Percentiles rank a stretch among this genome's conserved stretches.
Evolutionary conservation across 2,797 vertebrate genomes (phyloP).

Genomic region (Falco cherrug): DNA sequence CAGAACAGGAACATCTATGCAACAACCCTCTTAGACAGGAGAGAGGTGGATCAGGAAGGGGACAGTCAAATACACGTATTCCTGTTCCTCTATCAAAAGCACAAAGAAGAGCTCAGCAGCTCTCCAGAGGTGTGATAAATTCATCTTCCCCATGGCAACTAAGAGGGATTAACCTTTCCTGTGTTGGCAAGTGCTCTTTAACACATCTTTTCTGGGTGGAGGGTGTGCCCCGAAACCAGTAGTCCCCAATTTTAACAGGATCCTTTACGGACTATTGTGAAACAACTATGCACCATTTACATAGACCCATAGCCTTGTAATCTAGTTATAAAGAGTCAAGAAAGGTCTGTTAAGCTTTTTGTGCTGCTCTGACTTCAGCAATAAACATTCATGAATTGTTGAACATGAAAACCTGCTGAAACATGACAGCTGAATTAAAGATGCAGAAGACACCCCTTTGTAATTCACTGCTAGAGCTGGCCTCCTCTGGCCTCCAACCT

Average conservation of each 20-base stretch:
- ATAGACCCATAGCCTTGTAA: background rate
- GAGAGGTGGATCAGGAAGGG: background rate
- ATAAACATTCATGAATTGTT: background rate
- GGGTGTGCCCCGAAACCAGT: background rate
- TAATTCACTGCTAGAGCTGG: background rate
- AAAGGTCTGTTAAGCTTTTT: background rate
- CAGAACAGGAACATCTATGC: background rate
- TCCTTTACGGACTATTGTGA: background rate
- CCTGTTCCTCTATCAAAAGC: background rate
- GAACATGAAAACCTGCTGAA: background rate
- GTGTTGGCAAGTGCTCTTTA: background rate
- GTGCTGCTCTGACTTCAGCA: background rate
- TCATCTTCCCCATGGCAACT: background rate
- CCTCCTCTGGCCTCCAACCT: background rate
- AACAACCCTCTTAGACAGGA: background rate
- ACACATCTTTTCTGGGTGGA: background rate
- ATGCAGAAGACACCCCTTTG: background rate
- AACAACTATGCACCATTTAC: background rate
- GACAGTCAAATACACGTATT: background rate
- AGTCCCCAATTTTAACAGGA: background rate
- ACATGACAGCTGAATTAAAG: background rate
- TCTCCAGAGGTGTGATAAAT: background rate
- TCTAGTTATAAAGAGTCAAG: background rate
- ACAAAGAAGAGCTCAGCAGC: background rate
- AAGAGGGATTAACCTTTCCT: background rate